Evolutionary conservation across 2,888 invertebrate species (phyloP).

Genomic region (Drosophila imparisetae): DNA sequence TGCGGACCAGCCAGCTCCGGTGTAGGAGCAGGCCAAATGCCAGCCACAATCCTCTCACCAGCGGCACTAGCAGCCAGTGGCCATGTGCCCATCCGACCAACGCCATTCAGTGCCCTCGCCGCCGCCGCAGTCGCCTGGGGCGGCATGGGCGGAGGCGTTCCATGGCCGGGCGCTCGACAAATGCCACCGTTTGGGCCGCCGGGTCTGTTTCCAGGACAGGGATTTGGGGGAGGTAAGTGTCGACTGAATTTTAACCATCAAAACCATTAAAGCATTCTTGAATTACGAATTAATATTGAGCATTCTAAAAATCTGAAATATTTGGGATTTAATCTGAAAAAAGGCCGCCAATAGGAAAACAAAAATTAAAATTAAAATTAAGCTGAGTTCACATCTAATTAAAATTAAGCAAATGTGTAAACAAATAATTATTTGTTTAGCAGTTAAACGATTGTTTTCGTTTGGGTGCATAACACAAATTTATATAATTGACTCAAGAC

Average conservation of each 20-base stretch:
- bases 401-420: not conserved
- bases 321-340: not conserved
- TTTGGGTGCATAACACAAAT: not conserved
- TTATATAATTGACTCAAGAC: not conserved
- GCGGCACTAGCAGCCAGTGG: slow-evolving; percentile 83
- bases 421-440: not conserved
- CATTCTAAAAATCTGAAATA: not conserved
- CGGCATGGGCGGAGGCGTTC: slow-evolving; percentile 86
- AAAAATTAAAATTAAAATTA: not conserved
- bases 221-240: slow-evolving; percentile 86
- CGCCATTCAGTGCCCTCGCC: slow-evolving; percentile 90
- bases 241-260: not conserved
- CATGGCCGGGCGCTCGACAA: slow-evolving; percentile 87
- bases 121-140: slow-evolving; percentile 89
- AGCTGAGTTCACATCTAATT: not conserved
- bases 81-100: slow-evolving; percentile 90
- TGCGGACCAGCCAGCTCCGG: slow-evolving; percentile 50
- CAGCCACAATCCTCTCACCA: slow-evolving; percentile 80
- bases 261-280: not conserved
- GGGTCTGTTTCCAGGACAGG: slow-evolving; percentile 88
- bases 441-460: not conserved
- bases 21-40: slow-evolving; percentile 63
- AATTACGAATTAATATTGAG: not conserved
- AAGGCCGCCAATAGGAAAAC: not conserved
- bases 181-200: slow-evolving; percentile 87